Conservation (phyloP, 2,113 vertebrate genomes). For the Oriolus oriolus region DNA sequence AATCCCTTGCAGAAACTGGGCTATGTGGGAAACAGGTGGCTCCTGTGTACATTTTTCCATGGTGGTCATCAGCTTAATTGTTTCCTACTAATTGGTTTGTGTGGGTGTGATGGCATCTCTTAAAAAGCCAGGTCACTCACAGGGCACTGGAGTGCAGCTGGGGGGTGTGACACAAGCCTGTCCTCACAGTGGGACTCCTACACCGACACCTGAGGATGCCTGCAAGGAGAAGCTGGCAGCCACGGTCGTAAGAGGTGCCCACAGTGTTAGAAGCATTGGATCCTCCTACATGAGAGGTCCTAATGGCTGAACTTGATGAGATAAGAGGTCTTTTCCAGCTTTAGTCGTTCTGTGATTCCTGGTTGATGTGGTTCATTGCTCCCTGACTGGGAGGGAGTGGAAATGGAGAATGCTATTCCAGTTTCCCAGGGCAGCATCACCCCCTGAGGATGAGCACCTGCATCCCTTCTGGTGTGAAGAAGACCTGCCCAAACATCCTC, state of each 20-base stretch:
- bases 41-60: background rate
- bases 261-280: background rate
- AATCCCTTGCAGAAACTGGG: background rate
- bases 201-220: background rate
- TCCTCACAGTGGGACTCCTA: background rate
- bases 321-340: background rate
- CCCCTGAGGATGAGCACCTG: rapidly evolving
- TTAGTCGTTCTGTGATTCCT: background rate
- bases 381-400: background rate
- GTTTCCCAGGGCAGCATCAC: background rate
- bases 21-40: background rate
- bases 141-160: background rate
- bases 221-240: background rate
- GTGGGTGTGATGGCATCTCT: background rate
- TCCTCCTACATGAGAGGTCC: background rate
- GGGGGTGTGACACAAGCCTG: rapidly evolving
- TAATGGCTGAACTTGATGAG: background rate
- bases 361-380: background rate
- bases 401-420: background rate
- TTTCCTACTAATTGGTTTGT: background rate
- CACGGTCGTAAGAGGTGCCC: rapidly evolving
- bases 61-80: background rate
- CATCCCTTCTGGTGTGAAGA: background rate
- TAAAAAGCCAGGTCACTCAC: background rate
- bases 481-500: background rate